Conservation (phyloP, 2,797 vertebrate species). For the Cirrhinus molitorella region DNA sequence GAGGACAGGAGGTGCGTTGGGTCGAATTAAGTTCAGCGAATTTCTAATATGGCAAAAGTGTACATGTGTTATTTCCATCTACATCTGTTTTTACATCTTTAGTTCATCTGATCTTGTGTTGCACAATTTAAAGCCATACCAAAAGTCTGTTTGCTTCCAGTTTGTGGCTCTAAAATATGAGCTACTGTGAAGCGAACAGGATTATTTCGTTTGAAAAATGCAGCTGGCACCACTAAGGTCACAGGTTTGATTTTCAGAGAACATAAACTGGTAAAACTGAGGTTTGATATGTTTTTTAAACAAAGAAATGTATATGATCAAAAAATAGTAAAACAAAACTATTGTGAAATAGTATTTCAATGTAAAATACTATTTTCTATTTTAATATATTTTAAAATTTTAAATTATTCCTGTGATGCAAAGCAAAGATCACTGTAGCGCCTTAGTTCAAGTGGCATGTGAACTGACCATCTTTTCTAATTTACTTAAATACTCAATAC, state of each 20-base stretch:
- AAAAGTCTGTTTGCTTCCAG: not conserved
- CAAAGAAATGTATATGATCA: too few relatives aligned
- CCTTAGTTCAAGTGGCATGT: too few relatives aligned
- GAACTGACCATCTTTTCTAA: too few relatives aligned
- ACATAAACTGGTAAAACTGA: not conserved
- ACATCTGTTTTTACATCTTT: conserved; percentile 12
- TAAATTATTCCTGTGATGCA: too few relatives aligned
- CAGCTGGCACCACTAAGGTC: not conserved
- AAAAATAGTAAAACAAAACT: too few relatives aligned
- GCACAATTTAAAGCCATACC: not conserved
- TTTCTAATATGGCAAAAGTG: conserved; percentile 22
- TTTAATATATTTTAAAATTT: too few relatives aligned
- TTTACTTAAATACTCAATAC: too few relatives aligned
- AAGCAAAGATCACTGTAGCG: too few relatives aligned
- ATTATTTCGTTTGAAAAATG: not conserved
- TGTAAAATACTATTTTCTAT: too few relatives aligned
- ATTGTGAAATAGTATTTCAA: too few relatives aligned
- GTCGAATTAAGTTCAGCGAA: conserved; percentile 8
- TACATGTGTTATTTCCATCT: not conserved
- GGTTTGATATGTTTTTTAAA: too few relatives aligned
- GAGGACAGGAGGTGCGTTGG: not conserved
- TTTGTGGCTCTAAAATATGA: not conserved
- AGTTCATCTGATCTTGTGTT: not conserved
- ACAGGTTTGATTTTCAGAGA: not conserved
- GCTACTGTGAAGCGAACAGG: not conserved